Evolutionary conservation across 2,888 invertebrate species (phyloP).

Genomic region (Nomada ruficornis): DNA sequence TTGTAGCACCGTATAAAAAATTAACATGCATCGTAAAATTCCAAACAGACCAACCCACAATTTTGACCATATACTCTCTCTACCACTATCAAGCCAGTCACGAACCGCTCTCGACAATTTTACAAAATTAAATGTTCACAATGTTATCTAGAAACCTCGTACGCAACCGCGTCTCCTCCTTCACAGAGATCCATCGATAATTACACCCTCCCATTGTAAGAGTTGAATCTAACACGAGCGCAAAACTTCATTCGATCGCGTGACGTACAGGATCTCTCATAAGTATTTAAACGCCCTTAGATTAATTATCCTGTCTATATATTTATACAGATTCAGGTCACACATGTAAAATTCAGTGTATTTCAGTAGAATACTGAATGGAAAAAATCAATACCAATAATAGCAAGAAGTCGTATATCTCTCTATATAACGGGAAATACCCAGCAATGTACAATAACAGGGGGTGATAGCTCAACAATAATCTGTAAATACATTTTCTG

Average conservation of each 20-base stretch:
- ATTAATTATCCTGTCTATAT: too few relatives aligned
- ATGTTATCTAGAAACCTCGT: background rate
- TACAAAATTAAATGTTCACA: background rate
- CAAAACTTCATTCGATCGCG: background rate
- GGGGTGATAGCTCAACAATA: too few relatives aligned
- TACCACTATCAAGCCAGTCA: background rate
- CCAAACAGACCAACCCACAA: background rate
- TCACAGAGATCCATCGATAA: background rate
- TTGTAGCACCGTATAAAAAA: background rate
- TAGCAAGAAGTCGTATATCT: too few relatives aligned
- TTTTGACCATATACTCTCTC: background rate
- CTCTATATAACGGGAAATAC: too few relatives aligned
- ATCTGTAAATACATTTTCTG: too few relatives aligned
- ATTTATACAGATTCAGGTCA: too few relatives aligned
- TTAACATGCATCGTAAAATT: conserved; percentile 3
- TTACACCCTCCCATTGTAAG: background rate
- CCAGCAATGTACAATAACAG: too few relatives aligned
- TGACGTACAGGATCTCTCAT: background rate
- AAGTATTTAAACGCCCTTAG: too few relatives aligned
- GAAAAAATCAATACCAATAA: too few relatives aligned
- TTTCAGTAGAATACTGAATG: too few relatives aligned
- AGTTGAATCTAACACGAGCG: background rate
- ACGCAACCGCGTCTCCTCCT: background rate
- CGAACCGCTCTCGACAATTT: background rate
- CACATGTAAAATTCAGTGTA: too few relatives aligned